Evolutionary conservation across 2,888 invertebrate genomes (phyloP).

Genomic region (Hesperia comma): DNA sequence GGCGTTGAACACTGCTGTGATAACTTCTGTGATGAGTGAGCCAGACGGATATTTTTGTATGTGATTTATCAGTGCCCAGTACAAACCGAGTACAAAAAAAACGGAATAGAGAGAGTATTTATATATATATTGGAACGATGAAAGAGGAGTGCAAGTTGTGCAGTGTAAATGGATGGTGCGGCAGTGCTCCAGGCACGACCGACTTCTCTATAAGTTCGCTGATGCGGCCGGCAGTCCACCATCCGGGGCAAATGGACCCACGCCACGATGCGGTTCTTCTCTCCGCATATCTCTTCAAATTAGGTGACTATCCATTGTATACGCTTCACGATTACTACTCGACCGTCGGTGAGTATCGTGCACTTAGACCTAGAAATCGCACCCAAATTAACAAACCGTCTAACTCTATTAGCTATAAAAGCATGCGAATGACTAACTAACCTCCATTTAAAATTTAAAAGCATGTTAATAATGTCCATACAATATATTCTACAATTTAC

Average conservation of each 20-base stretch:
- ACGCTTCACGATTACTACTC: conserved; percentile 75
- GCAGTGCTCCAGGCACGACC: conserved; percentile 63
- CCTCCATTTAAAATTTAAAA: conserved; percentile 15
- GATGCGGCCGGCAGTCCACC: conserved; percentile 75
- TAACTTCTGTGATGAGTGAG: conserved; percentile 80
- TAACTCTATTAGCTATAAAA: conserved; percentile 7
- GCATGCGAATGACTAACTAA: conserved; percentile 14
- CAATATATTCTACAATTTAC: background rate
- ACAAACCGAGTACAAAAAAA: conserved; percentile 84
- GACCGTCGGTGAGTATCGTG: conserved; percentile 77
- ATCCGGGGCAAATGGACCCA: conserved; percentile 68
- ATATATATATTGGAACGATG: conserved; percentile 70
- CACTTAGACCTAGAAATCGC: conserved; percentile 50
- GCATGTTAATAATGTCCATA: conserved; percentile 22
- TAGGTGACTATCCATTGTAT: conserved; percentile 83
- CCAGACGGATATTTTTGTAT: conserved; percentile 81
- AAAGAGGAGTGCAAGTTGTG: conserved; percentile 82
- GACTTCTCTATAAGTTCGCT: conserved; percentile 80
- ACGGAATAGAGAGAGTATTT: conserved; percentile 70
- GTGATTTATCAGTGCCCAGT: conserved; percentile 83
- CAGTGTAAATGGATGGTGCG: conserved; percentile 76
- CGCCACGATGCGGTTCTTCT: conserved; percentile 76
- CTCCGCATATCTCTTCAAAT: conserved; percentile 82
- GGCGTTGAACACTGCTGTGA: conserved; percentile 77
- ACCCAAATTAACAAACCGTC: conserved; percentile 12